Evolutionary conservation across 2,797 vertebrate species (phyloP).

Genomic region (Leptoclinus maculatus): DNA sequence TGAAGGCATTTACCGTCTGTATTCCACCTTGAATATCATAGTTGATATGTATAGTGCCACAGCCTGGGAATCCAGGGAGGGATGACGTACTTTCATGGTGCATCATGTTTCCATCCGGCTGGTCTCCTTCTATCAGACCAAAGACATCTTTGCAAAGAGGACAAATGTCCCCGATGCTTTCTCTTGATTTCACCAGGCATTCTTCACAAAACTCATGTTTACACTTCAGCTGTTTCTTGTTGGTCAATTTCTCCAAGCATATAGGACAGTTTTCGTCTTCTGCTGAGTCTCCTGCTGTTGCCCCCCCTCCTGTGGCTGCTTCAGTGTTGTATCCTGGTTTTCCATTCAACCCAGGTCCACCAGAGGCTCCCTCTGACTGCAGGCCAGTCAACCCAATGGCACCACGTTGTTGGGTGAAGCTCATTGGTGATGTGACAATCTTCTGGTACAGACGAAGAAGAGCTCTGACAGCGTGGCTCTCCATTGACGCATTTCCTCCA

Average conservation of each 20-base stretch:
- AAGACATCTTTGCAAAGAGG: slow-evolving; percentile 80
- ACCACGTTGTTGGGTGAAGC: neutral
- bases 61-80: slow-evolving; percentile 48
- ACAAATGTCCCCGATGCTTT: slow-evolving; percentile 61
- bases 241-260: slow-evolving; percentile 63
- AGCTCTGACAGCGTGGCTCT: slow-evolving; percentile 74
- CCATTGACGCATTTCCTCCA: slow-evolving; percentile 37
- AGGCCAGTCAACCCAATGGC: slow-evolving; percentile 29
- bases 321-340: neutral
- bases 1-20: slow-evolving; percentile 73
- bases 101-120: slow-evolving; percentile 66
- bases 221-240: slow-evolving; percentile 68
- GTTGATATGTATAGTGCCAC: slow-evolving; percentile 34
- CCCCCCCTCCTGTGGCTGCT: neutral
- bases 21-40: slow-evolving; percentile 55
- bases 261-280: slow-evolving; percentile 59
- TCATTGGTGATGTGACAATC: slow-evolving; percentile 7
- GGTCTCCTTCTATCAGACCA: slow-evolving; percentile 74
- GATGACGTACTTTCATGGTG: fast-evolving
- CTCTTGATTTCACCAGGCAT: slow-evolving; percentile 3
- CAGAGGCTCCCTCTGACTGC: neutral
- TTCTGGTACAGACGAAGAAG: slow-evolving; percentile 78
- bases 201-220: slow-evolving; percentile 77
- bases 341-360: neutral
- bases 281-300: neutral